These are phyloP conservation scores for Halesus radiatus DNA, from an alignment of 1,140 invertebrate species.

Conservation along the genomic window DNA sequence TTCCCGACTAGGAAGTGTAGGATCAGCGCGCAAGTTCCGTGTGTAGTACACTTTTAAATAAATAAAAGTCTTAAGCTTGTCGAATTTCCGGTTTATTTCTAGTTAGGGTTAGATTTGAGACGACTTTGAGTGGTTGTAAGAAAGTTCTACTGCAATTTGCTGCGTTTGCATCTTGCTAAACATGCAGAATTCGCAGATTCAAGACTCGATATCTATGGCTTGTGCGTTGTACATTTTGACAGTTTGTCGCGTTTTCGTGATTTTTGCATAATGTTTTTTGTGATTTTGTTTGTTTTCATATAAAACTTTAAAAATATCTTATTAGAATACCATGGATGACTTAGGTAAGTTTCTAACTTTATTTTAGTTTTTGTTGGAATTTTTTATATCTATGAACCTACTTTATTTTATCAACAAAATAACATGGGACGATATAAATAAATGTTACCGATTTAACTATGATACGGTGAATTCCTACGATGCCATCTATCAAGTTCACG, in stretches of 20 bases:
- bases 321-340: slow-evolving; percentile 27
- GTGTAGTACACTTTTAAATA: too few relatives aligned
- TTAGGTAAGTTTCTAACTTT: slow-evolving; percentile 30
- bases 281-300: slow-evolving; percentile 16
- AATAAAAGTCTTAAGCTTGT: too few relatives aligned
- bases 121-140: too few relatives aligned
- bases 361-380: too few relatives aligned
- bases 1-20: too few relatives aligned
- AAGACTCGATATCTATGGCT: slow-evolving; percentile 3
- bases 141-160: neutral
- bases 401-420: neutral
- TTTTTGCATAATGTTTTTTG: slow-evolving; percentile 19
- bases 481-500: too few relatives aligned
- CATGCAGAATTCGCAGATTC: neutral
- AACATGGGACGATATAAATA: neutral
- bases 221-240: slow-evolving; percentile 27
- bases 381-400: slow-evolving; percentile 13
- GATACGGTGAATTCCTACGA: too few relatives aligned
- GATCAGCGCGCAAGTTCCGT: too few relatives aligned
- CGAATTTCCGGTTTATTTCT: too few relatives aligned
- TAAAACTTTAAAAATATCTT: too few relatives aligned
- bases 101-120: too few relatives aligned
- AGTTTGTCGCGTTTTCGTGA: slow-evolving; percentile 13
- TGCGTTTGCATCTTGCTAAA: neutral
- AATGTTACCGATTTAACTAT: too few relatives aligned